Evolutionary conservation across 2,888 invertebrate species (phyloP).

Genomic region (Drosophila planitibia): DNA sequence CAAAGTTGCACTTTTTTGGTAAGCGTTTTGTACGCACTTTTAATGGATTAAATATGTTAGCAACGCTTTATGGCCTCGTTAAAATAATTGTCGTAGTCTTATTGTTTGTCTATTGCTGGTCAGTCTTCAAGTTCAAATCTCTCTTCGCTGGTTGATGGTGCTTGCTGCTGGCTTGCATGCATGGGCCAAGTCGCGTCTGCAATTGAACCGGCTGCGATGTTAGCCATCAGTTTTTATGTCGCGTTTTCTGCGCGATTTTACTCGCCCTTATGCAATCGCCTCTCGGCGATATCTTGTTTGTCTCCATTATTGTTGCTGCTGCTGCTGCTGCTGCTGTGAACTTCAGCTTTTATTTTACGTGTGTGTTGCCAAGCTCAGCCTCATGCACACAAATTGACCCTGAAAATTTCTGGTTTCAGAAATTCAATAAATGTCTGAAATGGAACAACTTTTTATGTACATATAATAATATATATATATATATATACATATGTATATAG

Average conservation of each 20-base stretch:
- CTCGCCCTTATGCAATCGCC: slow-evolving; percentile 77
- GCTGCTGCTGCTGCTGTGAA: slow-evolving; percentile 30
- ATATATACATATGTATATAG: neutral
- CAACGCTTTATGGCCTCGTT: slow-evolving; percentile 32
- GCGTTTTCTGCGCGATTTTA: slow-evolving; percentile 42
- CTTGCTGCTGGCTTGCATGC: slow-evolving; percentile 9
- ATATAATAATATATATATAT: neutral
- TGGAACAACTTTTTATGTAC: slow-evolving; percentile 36
- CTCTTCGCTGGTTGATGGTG: slow-evolving; percentile 33
- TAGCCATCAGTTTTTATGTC: slow-evolving; percentile 66
- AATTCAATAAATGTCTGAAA: slow-evolving; percentile 30
- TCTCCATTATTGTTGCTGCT: slow-evolving; percentile 35
- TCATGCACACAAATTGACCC: slow-evolving; percentile 73
- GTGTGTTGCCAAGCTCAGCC: slow-evolving; percentile 42
- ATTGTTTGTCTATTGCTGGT: slow-evolving; percentile 27
- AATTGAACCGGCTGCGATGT: slow-evolving; percentile 69
- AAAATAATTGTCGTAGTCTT: slow-evolving; percentile 20
- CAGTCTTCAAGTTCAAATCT: slow-evolving; percentile 60
- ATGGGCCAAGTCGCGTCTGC: slow-evolving; percentile 61
- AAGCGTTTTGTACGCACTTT: slow-evolving; percentile 15
- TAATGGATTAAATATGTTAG: slow-evolving; percentile 46
- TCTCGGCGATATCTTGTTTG: slow-evolving; percentile 55
- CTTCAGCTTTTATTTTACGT: slow-evolving; percentile 42
- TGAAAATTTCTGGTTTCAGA: slow-evolving; percentile 82
- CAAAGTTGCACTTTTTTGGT: slow-evolving; percentile 5